phyloP scores from a whole-genome alignment of 2,888 invertebrate genomes.

The Stegophylla sp. region DNA sequence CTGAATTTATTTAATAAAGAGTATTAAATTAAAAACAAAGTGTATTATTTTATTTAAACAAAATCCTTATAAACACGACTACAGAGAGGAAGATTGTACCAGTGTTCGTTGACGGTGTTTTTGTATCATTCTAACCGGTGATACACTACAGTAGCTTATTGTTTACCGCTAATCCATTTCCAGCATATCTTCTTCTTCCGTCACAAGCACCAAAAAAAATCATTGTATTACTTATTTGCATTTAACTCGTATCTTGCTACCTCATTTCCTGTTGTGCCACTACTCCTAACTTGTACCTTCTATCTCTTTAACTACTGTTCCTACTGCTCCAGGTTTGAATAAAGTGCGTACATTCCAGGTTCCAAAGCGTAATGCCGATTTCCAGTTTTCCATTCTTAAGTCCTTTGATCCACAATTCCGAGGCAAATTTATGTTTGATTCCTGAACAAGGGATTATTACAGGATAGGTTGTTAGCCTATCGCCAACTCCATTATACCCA shows the following conservation, averaged over 20 bases:
- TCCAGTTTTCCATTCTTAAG: slow-evolving; percentile 24
- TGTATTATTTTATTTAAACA: no score
- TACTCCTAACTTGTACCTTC: slow-evolving; percentile 17
- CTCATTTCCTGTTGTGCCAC: slow-evolving; percentile 27
- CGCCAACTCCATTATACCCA: slow-evolving; percentile 14
- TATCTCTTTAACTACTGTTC: slow-evolving; percentile 26
- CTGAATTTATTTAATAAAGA: no score
- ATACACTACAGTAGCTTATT: slow-evolving; percentile 12
- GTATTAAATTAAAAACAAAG: no score
- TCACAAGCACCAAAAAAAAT: slow-evolving; percentile 33
- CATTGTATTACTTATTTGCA: slow-evolving; percentile 27
- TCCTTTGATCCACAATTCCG: slow-evolving; percentile 45
- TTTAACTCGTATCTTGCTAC: slow-evolving; percentile 29
- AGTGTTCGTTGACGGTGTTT: no score
- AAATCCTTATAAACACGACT: no score
- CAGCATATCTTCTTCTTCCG: slow-evolving; percentile 8
- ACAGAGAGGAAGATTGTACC: no score
- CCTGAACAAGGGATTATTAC: slow-evolving; percentile 40
- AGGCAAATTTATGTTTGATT: slow-evolving; percentile 33
- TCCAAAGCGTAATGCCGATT: slow-evolving; percentile 30
- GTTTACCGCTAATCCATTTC: slow-evolving; percentile 8
- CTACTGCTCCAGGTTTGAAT: slow-evolving; percentile 29
- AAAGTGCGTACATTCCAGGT: slow-evolving; percentile 17
- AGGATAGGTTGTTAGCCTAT: slow-evolving; percentile 30
- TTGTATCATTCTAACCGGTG: no score